Base-by-base conservation (phyloP, 2,113 vertebrate species). In the Sebastes schlegelii region DNA sequence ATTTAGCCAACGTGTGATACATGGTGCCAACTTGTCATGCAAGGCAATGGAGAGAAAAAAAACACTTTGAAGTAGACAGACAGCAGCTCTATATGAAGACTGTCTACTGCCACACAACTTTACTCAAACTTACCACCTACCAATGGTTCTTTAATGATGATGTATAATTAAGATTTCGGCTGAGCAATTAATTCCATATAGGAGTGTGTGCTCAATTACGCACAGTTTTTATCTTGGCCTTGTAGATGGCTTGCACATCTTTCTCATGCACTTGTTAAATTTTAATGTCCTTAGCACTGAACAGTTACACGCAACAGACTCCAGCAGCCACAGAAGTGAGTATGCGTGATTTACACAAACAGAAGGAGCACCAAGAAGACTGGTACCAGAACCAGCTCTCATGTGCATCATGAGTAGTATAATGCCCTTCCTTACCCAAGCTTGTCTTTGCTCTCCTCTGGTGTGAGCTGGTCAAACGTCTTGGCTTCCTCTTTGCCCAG, bases 391-490 rank as follows among this genome's bases (percentile, higher is more conserved):
- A 17, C 6, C 17, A 58, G 55, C 40, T 61, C 40, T 61, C 46
- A 16, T 55, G 14, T 70, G 43, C 34, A 34, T 13, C 14, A 58
- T 34, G 51, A 68, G 13, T 21, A 4, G 19, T 5, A 10, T 3
- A 1, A 3, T 8, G 42, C 49, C 65, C 96, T 98, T 94, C 65
- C 96, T 98, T 94, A 98, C 98, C 98, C 95, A 57, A 99, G 96
- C 84, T 94, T 92, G 19, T 97, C 96, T 64, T 96, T 95, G 95
- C 98, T 99, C 92, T 99, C 98, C 77, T 98, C 97, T 1, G 97
- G 96, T 74, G 91, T 98, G 80, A 99, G 97, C 94, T 99, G 98
- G 67, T 99, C 98, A 85, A 99, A 99, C n/a, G 97, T 97, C 88
- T 92, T 97, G 88, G 98, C 96, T 79, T 97, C 97, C 57, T 99